Base-by-base conservation (phyloP, 2,888 invertebrate genomes). In the Agrochola lota region DNA sequence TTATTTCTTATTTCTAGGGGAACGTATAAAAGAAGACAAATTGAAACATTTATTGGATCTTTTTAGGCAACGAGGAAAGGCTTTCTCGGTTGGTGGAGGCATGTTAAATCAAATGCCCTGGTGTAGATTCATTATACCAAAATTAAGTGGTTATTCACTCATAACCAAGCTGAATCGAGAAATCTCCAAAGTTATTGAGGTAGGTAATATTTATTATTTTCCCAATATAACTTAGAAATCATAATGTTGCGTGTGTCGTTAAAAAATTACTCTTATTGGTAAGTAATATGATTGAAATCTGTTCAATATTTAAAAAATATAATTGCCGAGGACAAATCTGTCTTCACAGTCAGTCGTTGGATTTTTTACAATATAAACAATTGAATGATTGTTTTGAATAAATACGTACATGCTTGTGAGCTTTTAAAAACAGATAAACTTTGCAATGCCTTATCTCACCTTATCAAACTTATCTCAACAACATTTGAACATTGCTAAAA, bases 91-190 rank as follows among this genome's bases (percentile, higher is more conserved):
- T 91, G 97, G 97, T 7, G 98, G 98, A 4, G 98, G 98, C 0
- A 91, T 98, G 77, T 91, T 98, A 15, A 98, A 98, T 85, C 97
- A 98, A 86, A 94, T 98, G 90, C 98, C 98, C 0, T 97, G 98
- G 93, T 92, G 98, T 74, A 95, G 98, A 75, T 97, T 97, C 89
- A 85, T 98, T 15, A 97, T 97, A 8, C 98, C 98, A 0, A 95
- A 97, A 78, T 88, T 95, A 40, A 97, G 97, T 73, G 98, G 98
- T 0, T 98, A 98, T 91, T 95, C 95, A 1, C 92, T 97, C 17
- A 94, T 97, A 35, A 93, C 94, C 71, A 93, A 93, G 12, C 95
- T 97, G 49, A 96, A 97, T 75, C 84, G 93, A 26, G 97, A 97
- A 84, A 94, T 98, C 78, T 97, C 97, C 89, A 91, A 93, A 40